Conservation (phyloP, 2,797 vertebrate genomes). For the Philypnodon macrostomus region DNA sequence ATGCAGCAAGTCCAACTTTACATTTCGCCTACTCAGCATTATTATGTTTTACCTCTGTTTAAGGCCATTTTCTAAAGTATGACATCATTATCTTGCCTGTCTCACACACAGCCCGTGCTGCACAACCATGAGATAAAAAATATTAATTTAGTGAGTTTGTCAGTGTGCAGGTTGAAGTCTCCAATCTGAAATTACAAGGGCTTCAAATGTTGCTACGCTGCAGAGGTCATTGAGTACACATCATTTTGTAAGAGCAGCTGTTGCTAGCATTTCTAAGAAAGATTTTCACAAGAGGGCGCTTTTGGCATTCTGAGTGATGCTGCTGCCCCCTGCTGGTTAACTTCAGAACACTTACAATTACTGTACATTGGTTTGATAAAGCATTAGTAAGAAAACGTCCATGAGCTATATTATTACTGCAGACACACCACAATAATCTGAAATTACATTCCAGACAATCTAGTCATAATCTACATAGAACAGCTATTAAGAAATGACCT, state of each 20-base stretch:
- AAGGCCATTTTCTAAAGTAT: constrained; percentile 42
- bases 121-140: constrained; percentile 18
- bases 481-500: no score
- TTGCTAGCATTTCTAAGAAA: constrained; percentile 33
- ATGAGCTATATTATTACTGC: no score
- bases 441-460: no score
- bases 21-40: constrained; percentile 53
- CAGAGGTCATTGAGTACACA: constrained; percentile 64
- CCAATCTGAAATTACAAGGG: constrained; percentile 37
- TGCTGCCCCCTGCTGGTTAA: constrained; percentile 63
- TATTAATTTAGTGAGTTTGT: constrained; percentile 15
- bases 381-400: no score
- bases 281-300: constrained; percentile 5
- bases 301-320: constrained; percentile 12
- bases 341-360: constrained; percentile 9
- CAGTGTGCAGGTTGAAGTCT: constrained; percentile 10
- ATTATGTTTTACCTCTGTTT: constrained; percentile 44
- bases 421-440: no score
- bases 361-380: not conserved
- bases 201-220: constrained; percentile 35
- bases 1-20: constrained; percentile 58
- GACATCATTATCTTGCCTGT: constrained; percentile 56
- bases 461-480: no score
- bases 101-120: constrained; percentile 7
- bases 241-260: constrained; percentile 44